A percentile compares a stretch with the other conserved stretches of the same genome.
Evolutionary conservation across 2,113 vertebrate genomes (phyloP).

Genomic region (Rynchops niger): DNA sequence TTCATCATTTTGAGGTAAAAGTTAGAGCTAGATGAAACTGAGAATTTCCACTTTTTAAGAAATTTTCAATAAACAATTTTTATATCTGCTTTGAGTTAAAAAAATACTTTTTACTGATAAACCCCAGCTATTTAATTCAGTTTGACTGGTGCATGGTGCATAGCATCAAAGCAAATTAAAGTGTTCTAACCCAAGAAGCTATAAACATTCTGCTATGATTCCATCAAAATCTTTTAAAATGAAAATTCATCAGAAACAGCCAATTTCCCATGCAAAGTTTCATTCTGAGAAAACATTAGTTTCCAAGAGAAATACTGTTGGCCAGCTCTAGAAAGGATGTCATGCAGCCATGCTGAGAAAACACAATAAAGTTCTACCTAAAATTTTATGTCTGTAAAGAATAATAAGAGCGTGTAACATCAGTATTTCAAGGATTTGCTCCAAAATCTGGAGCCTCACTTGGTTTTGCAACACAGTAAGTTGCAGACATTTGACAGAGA

Average conservation of each 20-base stretch:
- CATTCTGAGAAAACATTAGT: background rate
- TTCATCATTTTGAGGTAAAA: constrained; percentile 7
- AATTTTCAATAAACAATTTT: background rate
- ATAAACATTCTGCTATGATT: background rate
- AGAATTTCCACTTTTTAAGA: background rate
- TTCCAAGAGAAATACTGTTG: background rate
- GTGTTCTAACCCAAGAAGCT: background rate
- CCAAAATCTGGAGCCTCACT: background rate
- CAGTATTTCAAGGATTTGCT: background rate
- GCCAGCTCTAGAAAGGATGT: background rate
- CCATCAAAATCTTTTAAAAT: background rate
- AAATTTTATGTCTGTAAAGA: background rate
- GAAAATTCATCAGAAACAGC: background rate
- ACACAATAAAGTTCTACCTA: background rate
- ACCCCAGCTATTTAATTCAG: background rate
- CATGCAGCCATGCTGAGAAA: background rate
- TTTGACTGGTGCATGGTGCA: background rate
- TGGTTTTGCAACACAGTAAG: background rate
- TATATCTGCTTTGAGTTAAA: background rate
- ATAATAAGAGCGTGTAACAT: background rate
- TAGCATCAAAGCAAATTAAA: background rate
- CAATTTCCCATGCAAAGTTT: background rate
- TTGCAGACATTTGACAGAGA: background rate
- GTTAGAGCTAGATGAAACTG: background rate
- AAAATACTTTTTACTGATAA: background rate